Percentiles rank a stretch among this genome's conserved stretches.
Conservation (phyloP, 2,797 vertebrate species). For the Fistularia tabacaria region DNA sequence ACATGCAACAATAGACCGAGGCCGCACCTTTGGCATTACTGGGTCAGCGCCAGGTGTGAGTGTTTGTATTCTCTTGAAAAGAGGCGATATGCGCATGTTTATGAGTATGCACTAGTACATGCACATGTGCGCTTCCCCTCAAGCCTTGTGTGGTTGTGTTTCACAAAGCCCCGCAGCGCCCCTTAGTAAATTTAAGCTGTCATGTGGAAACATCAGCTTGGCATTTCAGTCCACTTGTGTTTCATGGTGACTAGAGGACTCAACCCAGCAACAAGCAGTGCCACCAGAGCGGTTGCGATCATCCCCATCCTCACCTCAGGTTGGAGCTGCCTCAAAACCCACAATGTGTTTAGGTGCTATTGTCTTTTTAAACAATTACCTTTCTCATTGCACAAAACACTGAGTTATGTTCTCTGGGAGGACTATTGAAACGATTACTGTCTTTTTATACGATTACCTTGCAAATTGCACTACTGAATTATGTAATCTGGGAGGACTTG, state of each 20-base stretch:
- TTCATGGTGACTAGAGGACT: constrained; percentile 61
- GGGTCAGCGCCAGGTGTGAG: constrained; percentile 34
- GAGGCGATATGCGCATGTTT: constrained; percentile 6
- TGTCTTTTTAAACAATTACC: constrained; percentile 4
- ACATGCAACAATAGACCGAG: constrained; percentile 30
- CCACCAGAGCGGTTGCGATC: constrained; percentile 27
- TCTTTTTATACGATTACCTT: too few relatives aligned
- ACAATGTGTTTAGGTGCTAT: constrained; percentile 15
- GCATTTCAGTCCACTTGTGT: constrained; percentile 68
- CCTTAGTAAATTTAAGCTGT: constrained; percentile 59
- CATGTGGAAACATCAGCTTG: constrained; percentile 71
- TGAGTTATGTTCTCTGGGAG: too few relatives aligned
- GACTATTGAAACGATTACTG: too few relatives aligned
- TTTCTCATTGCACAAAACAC: constrained; percentile 30
- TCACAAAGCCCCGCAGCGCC: constrained; percentile 27
- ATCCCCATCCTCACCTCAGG: constrained; percentile 28
- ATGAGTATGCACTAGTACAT: constrained; percentile 6
- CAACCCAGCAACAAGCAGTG: constrained; percentile 30
- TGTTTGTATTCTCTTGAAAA: constrained; percentile 11
- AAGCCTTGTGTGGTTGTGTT: constrained; percentile 16
- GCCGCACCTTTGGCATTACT: constrained; percentile 35
- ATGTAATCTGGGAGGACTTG: too few relatives aligned
- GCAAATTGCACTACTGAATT: too few relatives aligned
- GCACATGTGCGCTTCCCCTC: constrained; percentile 6
- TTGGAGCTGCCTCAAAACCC: constrained; percentile 29